Evolutionary conservation across 2,888 invertebrate species (phyloP).

Genomic region (Parasteatoda lunata): DNA sequence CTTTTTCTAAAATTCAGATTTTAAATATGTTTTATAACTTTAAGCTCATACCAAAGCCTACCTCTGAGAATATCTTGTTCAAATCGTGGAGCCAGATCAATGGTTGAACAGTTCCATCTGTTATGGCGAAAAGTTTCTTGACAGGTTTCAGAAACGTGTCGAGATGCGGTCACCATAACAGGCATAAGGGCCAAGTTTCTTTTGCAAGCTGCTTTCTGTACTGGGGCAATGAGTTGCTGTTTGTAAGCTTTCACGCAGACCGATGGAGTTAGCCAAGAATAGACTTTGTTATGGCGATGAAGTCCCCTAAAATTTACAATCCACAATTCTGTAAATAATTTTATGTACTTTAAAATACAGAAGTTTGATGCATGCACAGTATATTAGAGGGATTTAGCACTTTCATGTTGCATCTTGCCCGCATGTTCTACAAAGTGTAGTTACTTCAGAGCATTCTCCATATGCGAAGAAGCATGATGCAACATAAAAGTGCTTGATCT

Average conservation of each 20-base stretch:
- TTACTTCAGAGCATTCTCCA: too few relatives aligned
- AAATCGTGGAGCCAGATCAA: slow-evolving; percentile 79
- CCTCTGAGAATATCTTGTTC: slow-evolving; percentile 86
- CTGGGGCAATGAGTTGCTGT: slow-evolving; percentile 70
- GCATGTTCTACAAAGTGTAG: too few relatives aligned
- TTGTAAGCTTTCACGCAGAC: slow-evolving; percentile 72
- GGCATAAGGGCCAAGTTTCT: slow-evolving; percentile 75
- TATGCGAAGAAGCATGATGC: too few relatives aligned
- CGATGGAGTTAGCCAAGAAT: slow-evolving; percentile 52
- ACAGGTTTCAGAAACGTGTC: slow-evolving; percentile 76
- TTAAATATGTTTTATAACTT: not conserved
- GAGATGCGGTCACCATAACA: slow-evolving; percentile 75
- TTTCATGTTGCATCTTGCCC: too few relatives aligned
- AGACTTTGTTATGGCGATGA: slow-evolving; percentile 1
- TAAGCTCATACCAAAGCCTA: slow-evolving; percentile 73
- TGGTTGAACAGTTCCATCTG: slow-evolving; percentile 75
- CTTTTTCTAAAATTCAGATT: too few relatives aligned
- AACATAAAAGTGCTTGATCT: too few relatives aligned
- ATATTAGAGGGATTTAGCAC: too few relatives aligned
- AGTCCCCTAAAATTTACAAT: slow-evolving; percentile 25
- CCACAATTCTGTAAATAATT: not conserved
- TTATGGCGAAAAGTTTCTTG: slow-evolving; percentile 76
- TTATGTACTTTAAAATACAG: too few relatives aligned
- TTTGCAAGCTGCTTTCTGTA: slow-evolving; percentile 72
- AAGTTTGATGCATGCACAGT: too few relatives aligned